Conservation (phyloP, 2,113 vertebrate species). For the Herpetotheres cachinnans region DNA sequence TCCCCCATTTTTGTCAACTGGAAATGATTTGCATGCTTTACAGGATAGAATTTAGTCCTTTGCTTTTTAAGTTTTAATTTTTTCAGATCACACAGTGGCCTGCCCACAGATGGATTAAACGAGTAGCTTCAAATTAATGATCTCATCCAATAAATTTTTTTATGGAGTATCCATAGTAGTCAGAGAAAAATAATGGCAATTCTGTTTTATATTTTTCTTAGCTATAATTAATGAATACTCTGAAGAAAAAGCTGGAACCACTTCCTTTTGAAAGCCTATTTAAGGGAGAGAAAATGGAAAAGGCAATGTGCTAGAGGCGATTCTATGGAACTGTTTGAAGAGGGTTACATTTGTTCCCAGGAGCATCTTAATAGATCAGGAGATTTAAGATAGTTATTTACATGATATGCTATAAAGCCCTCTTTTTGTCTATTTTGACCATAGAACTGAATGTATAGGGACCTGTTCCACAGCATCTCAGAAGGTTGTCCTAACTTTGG, state of each 20-base stretch:
- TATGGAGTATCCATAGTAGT: background rate
- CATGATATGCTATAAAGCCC: background rate
- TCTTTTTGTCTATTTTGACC: background rate
- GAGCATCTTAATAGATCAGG: background rate
- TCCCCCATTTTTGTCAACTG: background rate
- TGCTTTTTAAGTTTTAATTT: background rate
- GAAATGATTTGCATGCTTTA: background rate
- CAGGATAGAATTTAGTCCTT: background rate
- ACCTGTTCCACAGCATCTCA: background rate
- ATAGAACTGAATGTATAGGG: background rate
- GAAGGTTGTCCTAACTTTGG: background rate
- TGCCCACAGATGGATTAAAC: background rate
- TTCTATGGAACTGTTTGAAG: background rate
- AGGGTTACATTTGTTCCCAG: background rate
- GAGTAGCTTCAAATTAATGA: background rate
- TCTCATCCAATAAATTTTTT: background rate
- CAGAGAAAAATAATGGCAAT: background rate
- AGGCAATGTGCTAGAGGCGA: rapidly evolving
- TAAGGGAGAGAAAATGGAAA: background rate
- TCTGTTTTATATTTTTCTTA: background rate
- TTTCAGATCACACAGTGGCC: background rate
- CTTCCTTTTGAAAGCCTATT: background rate
- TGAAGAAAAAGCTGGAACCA: background rate
- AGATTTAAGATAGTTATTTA: background rate
- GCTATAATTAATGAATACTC: background rate